Evolutionary conservation across 2,888 invertebrate genomes (phyloP), one percentile per base, ranked within the genome.

Genomic region (Mellilla xanthometata): DNA sequence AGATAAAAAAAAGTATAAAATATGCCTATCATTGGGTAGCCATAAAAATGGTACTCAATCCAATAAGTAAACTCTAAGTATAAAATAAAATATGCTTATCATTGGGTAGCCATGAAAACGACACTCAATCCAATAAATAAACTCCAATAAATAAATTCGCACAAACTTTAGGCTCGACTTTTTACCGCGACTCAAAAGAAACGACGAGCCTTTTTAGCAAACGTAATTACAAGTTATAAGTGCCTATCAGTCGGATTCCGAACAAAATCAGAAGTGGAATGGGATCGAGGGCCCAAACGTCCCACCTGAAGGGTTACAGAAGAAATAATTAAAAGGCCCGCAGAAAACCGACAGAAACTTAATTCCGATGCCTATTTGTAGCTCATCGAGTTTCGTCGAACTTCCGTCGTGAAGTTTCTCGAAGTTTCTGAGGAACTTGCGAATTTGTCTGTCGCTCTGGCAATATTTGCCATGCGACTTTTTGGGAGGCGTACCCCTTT

Each of bases 261-360:
- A 62, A 55, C 52, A 61, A 70, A 72, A 74, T 73, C 74, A 73
- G 68, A 69, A 69, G 70, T 54, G 58, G 52, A 57, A 55, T 54
- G 56, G 49, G 57, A 55, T 62, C 59, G 58, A 24, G 68, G 69
- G 73, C 54, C 2, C 24, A n/a, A 68, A 67, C 39, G 68, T 60
- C 67, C 71, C 72, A 83, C 81, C 82, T 81, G 77, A 68, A 72
- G 70, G 75, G 77, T 62, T 67, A 62, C 64, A 59, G 58, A 59
- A 72, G 77, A 77, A 84, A 88, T 89, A 88, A 89, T 89, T 89
- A 89, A 88, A 89, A 88, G 87, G 83, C 83, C 74, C 68, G 78
- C 81, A 71, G 82, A 75, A 81, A 78, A 81, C 77, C 76, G 76
- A 67, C 70, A 66, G 73, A 71, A 83, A 87, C 85, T 86, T 81